Conservation (phyloP, 2,888 invertebrate species). For the Girardia tigrina region DNA sequence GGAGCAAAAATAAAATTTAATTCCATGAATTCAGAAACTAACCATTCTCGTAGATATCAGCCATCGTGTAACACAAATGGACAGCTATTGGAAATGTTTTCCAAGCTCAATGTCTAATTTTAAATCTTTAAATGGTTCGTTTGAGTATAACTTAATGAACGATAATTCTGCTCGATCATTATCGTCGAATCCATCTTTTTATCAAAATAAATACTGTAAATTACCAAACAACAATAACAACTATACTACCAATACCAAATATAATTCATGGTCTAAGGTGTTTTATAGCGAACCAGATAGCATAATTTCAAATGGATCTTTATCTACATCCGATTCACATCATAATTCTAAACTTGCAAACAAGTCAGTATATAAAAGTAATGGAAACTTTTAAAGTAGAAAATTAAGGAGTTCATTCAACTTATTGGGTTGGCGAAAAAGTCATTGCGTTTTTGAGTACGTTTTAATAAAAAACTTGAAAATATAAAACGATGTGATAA, state of each 20-base stretch:
- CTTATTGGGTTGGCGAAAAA: too few species aligned
- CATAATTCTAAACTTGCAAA: neutral
- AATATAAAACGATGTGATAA: too few species aligned
- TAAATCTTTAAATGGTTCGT: too few species aligned
- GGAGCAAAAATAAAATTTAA: too few species aligned
- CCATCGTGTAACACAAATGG: neutral
- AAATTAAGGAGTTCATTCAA: constrained; percentile 32
- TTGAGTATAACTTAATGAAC: neutral
- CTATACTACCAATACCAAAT: neutral
- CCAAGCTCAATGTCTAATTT: neutral
- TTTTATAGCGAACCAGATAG: neutral
- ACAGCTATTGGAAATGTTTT: neutral
- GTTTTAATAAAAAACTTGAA: too few species aligned
- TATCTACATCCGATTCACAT: neutral
- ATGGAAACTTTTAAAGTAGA: constrained; percentile 28
- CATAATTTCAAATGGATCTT: neutral
- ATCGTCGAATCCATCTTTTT: neutral
- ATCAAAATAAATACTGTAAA: constrained; percentile 13
- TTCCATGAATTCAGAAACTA: neutral
- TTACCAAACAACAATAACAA: neutral
- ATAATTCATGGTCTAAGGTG: neutral
- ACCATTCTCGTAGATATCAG: constrained; percentile 6
- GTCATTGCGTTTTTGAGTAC: too few species aligned
- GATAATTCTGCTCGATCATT: neutral
- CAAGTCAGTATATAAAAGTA: neutral